Percentiles rank a stretch among this genome's conserved stretches.
phyloP scores from a whole-genome alignment of 2,113 vertebrate species.

The Colius striatus region DNA sequence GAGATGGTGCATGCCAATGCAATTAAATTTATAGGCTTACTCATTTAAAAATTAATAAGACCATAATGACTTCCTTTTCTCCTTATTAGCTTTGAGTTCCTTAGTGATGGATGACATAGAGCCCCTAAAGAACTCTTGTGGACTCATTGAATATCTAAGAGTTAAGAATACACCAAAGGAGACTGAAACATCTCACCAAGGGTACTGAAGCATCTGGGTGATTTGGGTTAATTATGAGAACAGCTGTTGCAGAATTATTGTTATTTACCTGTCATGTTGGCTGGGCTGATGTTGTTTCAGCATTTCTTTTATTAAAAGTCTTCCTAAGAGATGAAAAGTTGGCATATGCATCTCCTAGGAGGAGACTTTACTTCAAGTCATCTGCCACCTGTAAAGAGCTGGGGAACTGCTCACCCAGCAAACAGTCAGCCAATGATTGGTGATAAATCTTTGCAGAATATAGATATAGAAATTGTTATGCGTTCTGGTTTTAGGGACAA shows the following conservation, averaged over 20 bases:
- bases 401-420: background rate
- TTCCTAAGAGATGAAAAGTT: background rate
- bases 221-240: background rate
- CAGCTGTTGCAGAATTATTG: background rate
- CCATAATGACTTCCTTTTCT: background rate
- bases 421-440: background rate
- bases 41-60: background rate
- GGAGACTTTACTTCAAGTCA: background rate
- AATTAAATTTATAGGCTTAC: background rate
- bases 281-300: background rate
- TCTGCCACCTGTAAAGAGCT: background rate
- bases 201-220: too few species aligned
- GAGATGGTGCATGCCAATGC: background rate
- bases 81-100: background rate
- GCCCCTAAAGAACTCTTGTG: background rate
- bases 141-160: background rate
- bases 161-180: background rate
- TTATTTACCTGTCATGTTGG: background rate
- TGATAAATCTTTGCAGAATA: background rate
- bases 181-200: background rate
- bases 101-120: background rate
- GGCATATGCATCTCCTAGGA: background rate
- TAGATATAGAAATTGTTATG: background rate
- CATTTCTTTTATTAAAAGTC: background rate
- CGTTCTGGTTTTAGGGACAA: background rate